These are phyloP conservation scores for Cygnus atratus DNA, from an alignment of 2,113 vertebrate genomes.

Conservation along the genomic window DNA sequence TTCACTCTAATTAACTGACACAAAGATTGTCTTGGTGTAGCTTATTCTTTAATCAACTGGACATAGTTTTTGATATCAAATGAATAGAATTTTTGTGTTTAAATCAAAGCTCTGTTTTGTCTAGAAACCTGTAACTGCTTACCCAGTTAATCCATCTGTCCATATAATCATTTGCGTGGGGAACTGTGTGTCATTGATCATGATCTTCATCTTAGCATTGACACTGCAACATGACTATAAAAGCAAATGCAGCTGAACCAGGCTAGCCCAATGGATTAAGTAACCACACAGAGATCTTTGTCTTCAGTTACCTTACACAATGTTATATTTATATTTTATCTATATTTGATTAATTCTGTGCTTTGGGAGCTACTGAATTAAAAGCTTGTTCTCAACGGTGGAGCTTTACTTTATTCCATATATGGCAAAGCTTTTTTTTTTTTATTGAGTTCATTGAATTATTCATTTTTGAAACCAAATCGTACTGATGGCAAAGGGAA, in stretches of 20 bases:
- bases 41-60: neutral
- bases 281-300: neutral
- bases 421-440: neutral
- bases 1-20: neutral
- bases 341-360: neutral
- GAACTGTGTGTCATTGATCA: neutral
- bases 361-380: neutral
- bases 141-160: neutral
- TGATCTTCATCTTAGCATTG: neutral
- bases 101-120: neutral
- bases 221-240: neutral
- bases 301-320: neutral
- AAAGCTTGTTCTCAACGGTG: accelerated
- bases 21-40: neutral
- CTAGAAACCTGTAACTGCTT: neutral
- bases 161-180: neutral
- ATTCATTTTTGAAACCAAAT: neutral
- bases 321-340: neutral
- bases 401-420: neutral
- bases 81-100: neutral
- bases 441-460: neutral
- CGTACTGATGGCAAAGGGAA: neutral
- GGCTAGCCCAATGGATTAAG: neutral
- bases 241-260: neutral
- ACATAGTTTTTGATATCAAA: neutral